Conservation (phyloP, 2,797 vertebrate genomes). For the Balearica regulorum region DNA sequence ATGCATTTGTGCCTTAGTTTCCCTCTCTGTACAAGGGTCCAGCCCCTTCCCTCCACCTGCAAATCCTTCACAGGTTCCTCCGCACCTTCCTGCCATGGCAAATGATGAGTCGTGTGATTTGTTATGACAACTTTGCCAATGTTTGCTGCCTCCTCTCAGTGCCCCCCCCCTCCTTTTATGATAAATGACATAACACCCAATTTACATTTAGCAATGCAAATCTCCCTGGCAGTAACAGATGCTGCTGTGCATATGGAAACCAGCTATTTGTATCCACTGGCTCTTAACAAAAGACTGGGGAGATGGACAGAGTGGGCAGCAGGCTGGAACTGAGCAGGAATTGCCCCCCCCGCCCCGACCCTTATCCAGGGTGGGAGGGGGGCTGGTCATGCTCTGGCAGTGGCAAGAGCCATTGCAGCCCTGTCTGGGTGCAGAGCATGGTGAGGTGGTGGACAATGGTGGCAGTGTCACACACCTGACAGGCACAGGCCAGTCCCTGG, state of each 20-base stretch:
- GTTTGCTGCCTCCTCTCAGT: not conserved
- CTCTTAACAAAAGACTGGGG: constrained; percentile 27
- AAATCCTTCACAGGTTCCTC: not conserved
- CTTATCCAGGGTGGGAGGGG: no score
- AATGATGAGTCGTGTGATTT: not conserved
- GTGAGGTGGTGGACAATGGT: rapidly evolving
- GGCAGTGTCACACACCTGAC: not conserved
- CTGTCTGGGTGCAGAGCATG: not conserved
- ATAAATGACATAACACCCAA: constrained; percentile 52
- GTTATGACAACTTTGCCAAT: not conserved
- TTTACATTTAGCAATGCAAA: constrained; percentile 64
- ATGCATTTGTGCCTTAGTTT: not conserved
- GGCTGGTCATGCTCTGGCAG: not conserved
- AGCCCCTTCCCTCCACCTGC: not conserved
- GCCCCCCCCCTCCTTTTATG: not conserved
- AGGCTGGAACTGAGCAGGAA: not conserved
- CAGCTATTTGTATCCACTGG: constrained; percentile 4
- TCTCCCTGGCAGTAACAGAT: constrained; percentile 61
- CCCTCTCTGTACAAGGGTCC: not conserved
- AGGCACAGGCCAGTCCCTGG: not conserved
- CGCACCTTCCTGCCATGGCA: not conserved
- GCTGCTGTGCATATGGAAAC: constrained; percentile 59
- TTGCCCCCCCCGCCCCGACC: not conserved
- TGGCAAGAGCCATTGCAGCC: not conserved
- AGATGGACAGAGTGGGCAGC: not conserved